Conservation (phyloP, 2,888 invertebrate genomes). For the Sepioteuthis lessoniana region DNA sequence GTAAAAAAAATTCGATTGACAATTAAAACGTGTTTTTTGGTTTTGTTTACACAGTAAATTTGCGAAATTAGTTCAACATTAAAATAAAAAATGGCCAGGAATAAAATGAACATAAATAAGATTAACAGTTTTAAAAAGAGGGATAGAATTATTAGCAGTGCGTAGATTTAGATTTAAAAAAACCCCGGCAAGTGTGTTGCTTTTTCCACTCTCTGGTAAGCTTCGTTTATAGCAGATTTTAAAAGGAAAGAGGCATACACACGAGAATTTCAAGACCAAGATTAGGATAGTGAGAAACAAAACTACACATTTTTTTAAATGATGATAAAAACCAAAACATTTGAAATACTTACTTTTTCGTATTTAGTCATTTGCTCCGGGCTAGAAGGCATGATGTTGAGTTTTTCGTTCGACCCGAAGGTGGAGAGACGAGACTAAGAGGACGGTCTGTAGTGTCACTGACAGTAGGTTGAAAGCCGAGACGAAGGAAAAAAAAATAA, state of each 20-base stretch:
- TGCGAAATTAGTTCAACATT: too few relatives aligned
- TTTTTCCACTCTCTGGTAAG: not conserved
- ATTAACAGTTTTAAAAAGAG: too few relatives aligned
- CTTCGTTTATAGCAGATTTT: too few relatives aligned
- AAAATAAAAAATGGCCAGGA: too few relatives aligned
- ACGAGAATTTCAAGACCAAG: too few relatives aligned
- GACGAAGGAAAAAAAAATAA: not conserved
- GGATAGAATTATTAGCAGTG: not conserved
- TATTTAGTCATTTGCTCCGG: conserved; percentile 64
- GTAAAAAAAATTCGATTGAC: too few relatives aligned
- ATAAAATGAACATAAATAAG: too few relatives aligned
- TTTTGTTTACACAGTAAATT: too few relatives aligned
- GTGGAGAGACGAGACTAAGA: not conserved
- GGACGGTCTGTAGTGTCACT: not conserved
- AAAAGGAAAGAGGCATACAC: too few relatives aligned
- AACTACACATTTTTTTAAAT: not conserved
- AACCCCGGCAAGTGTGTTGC: not conserved
- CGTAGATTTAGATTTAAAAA: not conserved
- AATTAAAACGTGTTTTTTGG: too few relatives aligned
- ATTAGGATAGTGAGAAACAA: not conserved
- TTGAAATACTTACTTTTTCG: conserved; percentile 61
- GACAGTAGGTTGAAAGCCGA: not conserved
- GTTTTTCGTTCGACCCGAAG: not conserved
- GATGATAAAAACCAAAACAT: not conserved
- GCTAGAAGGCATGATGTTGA: conserved; percentile 60